Conservation (phyloP, 2,113 vertebrate species). For the Zosterops lateralis region DNA sequence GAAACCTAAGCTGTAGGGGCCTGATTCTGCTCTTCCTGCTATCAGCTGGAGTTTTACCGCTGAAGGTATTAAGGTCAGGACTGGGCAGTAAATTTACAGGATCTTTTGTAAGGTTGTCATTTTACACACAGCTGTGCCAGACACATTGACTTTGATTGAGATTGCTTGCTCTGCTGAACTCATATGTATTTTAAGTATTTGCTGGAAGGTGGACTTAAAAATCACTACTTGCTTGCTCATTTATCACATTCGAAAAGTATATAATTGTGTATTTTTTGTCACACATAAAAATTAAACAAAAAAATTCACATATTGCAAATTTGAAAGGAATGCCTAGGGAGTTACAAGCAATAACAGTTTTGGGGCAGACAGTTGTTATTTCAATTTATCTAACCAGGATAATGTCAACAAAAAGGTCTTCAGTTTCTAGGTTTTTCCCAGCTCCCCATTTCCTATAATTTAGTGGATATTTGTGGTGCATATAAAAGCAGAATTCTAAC, state of each 20-base stretch:
- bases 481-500: not conserved
- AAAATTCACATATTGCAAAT: not conserved
- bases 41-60: not conserved
- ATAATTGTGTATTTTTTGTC: not conserved
- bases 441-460: not conserved
- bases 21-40: not conserved
- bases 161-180: not conserved
- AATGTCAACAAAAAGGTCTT: slow-evolving; percentile 4
- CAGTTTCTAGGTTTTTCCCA: not conserved
- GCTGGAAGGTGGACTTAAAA: not conserved
- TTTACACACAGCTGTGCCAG: not conserved
- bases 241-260: not conserved
- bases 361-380: slow-evolving; percentile 12
- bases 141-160: not conserved
- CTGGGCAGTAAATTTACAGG: not conserved
- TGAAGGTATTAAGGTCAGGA: not conserved
- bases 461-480: not conserved
- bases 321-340: not conserved
- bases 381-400: slow-evolving; percentile 7
- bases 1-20: slow-evolving; percentile 45
- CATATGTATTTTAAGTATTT: not conserved
- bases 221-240: not conserved
- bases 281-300: not conserved
- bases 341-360: not conserved
- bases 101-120: not conserved